These are phyloP conservation scores for Perodicticus potto DNA, from an alignment of 2,797 vertebrate species.

Conservation along the genomic window DNA sequence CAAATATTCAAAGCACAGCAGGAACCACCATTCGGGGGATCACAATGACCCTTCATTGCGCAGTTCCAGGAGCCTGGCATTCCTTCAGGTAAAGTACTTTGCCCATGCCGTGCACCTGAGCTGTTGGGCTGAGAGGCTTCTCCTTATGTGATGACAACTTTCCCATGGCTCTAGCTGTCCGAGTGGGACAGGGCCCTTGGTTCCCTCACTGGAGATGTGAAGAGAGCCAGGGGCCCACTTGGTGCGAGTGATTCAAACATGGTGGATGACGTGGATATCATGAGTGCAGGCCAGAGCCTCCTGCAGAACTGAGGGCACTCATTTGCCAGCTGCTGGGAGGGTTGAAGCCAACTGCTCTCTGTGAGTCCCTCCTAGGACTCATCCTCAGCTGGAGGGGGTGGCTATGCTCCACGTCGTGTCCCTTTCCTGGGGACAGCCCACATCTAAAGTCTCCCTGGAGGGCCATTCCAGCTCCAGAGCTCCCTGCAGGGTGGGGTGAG, in stretches of 20 bases:
- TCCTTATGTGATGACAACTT: accelerated
- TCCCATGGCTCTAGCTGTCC: no score
- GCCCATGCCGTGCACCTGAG: background rate
- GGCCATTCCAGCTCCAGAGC: background rate
- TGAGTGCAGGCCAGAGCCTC: no score
- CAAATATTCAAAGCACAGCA: background rate
- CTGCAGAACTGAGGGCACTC: background rate
- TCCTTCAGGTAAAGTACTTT: background rate
- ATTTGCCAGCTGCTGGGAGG: background rate
- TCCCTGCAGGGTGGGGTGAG: background rate
- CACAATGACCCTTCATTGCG: background rate
- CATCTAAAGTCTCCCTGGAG: background rate
- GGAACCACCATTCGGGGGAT: background rate
- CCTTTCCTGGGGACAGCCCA: no score
- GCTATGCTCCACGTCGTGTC: background rate
- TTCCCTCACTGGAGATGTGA: background rate
- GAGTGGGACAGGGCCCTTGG: background rate
- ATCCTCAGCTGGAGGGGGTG: no score
- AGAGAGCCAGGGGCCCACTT: background rate
- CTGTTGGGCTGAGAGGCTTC: background rate
- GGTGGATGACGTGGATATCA: no score
- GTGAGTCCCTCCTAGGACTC: no score
- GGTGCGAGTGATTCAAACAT: background rate
- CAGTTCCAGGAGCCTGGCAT: background rate
- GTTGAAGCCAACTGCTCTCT: background rate